A percentile compares a stretch with the other conserved stretches of the same genome.
Evolutionary conservation across 1,140 invertebrate genomes (phyloP).

Genomic region (Laupala kohalensis): DNA sequence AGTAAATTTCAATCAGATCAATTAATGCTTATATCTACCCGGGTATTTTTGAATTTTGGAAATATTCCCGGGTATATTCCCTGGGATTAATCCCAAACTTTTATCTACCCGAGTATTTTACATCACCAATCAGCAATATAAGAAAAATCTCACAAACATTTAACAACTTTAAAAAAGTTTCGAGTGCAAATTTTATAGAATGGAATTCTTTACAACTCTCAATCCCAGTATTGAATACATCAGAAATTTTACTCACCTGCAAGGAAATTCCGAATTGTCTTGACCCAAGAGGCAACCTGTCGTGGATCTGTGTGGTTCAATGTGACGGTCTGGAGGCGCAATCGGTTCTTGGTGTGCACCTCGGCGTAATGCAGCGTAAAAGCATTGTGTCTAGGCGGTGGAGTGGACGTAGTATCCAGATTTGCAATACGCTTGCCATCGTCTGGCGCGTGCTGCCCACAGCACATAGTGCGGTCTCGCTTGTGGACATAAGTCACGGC

Average conservation of each 20-base stretch:
- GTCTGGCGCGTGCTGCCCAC: slow-evolving; percentile 2
- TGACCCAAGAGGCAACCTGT: slow-evolving; percentile 47
- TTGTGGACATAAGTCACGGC: slow-evolving; percentile 34
- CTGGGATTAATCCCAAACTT: no score
- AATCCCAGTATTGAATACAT: no score
- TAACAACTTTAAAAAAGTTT: no score
- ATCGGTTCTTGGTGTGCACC: slow-evolving; percentile 39
- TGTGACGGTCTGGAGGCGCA: slow-evolving; percentile 40
- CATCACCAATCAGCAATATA: no score
- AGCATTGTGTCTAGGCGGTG: slow-evolving; percentile 29
- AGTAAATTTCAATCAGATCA: no score
- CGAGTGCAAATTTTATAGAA: no score
- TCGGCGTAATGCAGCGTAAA: slow-evolving; percentile 49
- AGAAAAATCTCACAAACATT: no score
- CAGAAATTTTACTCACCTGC: slow-evolving; percentile 34
- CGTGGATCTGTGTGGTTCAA: slow-evolving; percentile 44
- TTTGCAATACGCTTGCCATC: not conserved
- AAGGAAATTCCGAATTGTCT: slow-evolving; percentile 39
- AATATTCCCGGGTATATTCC: no score
- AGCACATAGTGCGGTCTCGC: slow-evolving; percentile 20
- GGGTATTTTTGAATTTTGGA: no score
- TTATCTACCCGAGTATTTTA: no score
- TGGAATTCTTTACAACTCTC: no score
- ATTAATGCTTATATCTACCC: no score
- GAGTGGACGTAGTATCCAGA: not conserved